These are phyloP conservation scores for Drosophila sturtevanti DNA, from an alignment of 1,140 invertebrate genomes.

Conservation along the genomic window DNA sequence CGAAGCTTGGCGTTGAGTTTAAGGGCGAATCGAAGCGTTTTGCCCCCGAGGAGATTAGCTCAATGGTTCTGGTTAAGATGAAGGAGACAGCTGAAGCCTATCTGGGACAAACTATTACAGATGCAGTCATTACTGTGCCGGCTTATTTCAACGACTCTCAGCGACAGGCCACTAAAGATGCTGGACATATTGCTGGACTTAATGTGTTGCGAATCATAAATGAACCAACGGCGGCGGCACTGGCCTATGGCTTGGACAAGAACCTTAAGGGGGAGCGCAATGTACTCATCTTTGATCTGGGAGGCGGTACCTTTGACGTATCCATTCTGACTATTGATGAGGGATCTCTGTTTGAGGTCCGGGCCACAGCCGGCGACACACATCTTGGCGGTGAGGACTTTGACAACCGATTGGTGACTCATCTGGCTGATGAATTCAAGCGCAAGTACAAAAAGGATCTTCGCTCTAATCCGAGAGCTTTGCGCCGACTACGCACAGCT, in stretches of 20 bases:
- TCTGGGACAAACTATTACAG: slow-evolving; percentile 87
- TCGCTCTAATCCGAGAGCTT: slow-evolving; percentile 88
- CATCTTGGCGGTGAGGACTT: slow-evolving; percentile 90
- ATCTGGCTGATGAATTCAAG: slow-evolving; percentile 91
- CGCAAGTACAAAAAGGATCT: slow-evolving; percentile 92
- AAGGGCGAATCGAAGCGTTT: slow-evolving; percentile 90
- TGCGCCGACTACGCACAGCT: slow-evolving; percentile 89
- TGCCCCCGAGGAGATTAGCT: slow-evolving; percentile 90
- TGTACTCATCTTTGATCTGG: slow-evolving; percentile 89
- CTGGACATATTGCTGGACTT: slow-evolving; percentile 87
- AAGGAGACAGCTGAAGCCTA: slow-evolving; percentile 92
- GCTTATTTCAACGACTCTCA: slow-evolving; percentile 88
- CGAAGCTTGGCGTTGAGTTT: slow-evolving; percentile 89
- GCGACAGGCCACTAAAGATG: slow-evolving; percentile 87
- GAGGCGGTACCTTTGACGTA: slow-evolving; percentile 92
- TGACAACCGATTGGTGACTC: slow-evolving; percentile 91
- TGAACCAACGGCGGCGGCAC: slow-evolving; percentile 89
- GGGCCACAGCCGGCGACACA: slow-evolving; percentile 90
- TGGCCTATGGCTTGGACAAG: slow-evolving; percentile 90
- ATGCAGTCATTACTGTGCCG: slow-evolving; percentile 86
- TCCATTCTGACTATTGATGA: slow-evolving; percentile 94
- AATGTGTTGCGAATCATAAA: slow-evolving; percentile 89
- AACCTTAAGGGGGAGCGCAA: slow-evolving; percentile 90
- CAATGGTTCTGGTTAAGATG: slow-evolving; percentile 91
- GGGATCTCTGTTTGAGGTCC: slow-evolving; percentile 91